Evolutionary conservation across 2,113 vertebrate species (phyloP), one percentile per base, ranked within the genome.

Genomic region (Vireo altiloquus): DNA sequence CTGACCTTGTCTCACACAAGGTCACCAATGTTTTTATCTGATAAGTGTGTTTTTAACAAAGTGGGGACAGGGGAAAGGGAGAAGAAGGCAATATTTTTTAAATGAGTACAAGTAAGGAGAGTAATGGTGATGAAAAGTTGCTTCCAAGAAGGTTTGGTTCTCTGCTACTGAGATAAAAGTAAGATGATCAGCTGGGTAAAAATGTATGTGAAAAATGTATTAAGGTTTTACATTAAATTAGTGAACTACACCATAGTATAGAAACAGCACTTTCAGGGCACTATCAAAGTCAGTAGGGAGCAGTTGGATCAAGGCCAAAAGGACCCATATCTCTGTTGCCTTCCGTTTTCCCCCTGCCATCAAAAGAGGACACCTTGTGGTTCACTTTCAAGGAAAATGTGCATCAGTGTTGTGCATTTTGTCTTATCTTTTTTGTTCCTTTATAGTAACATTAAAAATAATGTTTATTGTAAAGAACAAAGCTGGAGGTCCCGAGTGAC

Each of bases 41-140:
- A 2, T 49, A 80, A 70, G 13, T 27, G 18, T 59, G 8, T 33
- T 61, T 76, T 72, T 80, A 69, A 59, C 11, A 31, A 87, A n/a
- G 12, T 11, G 15, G 5, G 9, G 7, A 9, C 0, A 13, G 9
- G 4, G 4, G 1, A 1, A 20, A 57, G 14, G 6, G 11, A 93
- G 17, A 28, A 83, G 12, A 60, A 74, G 28, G 13, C 7, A 37
- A 23, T 71, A 31, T 47, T 53, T 75, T 91, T 82, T 14, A 44
- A 85, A 70, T 39, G 11, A 61, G 9, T 54, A 70, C 76, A 53
- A 60, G 22, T 37, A 81, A 86, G 33, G 33, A 47, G 33, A 74
- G 22, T 54, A 87, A 57, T 68, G 42, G 49, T 57, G 66, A 74
- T 77, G 76, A 70, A 77, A 77, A 90, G 19, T 50, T 79, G 56